Evolutionary conservation across 2,113 vertebrate species (phyloP).

Genomic region (Apus apus): DNA sequence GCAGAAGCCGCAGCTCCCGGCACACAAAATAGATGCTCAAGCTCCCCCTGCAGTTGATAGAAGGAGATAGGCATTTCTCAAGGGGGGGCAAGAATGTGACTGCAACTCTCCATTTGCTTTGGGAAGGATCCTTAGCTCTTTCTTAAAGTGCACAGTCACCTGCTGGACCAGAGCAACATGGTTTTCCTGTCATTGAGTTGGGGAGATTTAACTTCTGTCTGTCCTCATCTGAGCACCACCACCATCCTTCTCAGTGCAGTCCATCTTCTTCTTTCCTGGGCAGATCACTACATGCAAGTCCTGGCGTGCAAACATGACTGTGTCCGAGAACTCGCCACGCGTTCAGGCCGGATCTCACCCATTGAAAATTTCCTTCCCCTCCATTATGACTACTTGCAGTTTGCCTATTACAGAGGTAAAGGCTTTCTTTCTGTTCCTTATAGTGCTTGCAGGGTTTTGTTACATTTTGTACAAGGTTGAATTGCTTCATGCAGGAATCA

Average conservation of each 20-base stretch:
- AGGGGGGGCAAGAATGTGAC: background rate
- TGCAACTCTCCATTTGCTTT: background rate
- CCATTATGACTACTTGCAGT: slow-evolving; percentile 96
- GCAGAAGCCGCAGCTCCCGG: background rate
- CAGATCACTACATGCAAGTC: slow-evolving; percentile 95
- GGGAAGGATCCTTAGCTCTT: background rate
- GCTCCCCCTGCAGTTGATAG: slow-evolving; percentile 50
- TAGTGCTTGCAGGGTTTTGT: background rate
- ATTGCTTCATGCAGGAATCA: background rate
- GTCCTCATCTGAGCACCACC: background rate
- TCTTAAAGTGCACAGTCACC: accelerated
- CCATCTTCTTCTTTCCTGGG: background rate
- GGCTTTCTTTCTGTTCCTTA: background rate
- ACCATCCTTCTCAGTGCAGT: background rate
- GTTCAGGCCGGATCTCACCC: slow-evolving; percentile 90
- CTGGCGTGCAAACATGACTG: slow-evolving; percentile 93
- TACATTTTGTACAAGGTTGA: background rate
- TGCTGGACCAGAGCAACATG: background rate
- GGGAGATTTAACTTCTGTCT: background rate
- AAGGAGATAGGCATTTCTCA: background rate
- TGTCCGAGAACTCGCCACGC: slow-evolving; percentile 89
- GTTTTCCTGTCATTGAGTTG: background rate
- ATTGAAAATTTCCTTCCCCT: slow-evolving; percentile 95
- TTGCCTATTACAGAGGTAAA: slow-evolving; percentile 92
- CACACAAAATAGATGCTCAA: slow-evolving; percentile 1